Conservation (phyloP, 37 sponge, comb jelly and placozoan genomes). For the Cladorhizidae sp. region DNA sequence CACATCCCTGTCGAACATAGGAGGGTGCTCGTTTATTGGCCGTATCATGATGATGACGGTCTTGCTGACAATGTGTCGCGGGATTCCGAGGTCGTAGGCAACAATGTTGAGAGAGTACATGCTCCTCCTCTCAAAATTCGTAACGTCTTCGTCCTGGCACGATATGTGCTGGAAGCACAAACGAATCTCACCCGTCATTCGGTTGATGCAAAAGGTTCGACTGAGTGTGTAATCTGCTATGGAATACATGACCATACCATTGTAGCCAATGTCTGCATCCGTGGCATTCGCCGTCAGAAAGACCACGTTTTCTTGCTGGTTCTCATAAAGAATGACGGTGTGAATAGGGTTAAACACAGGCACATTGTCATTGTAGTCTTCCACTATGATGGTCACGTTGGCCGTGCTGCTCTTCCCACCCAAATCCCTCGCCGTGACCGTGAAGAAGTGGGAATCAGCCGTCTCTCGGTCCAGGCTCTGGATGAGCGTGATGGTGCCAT, state of each 20-base stretch:
- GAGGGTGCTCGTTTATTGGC: slow-evolving; percentile 58
- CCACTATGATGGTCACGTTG: slow-evolving; percentile 22
- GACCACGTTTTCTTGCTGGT: background rate
- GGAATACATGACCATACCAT: slow-evolving; percentile 31
- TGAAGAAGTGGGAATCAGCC: slow-evolving; percentile 13
- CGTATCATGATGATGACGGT: slow-evolving; percentile 23
- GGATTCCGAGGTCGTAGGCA: slow-evolving; percentile 41
- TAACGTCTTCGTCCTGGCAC: background rate
- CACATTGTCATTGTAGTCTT: slow-evolving; percentile 49
- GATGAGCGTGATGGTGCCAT: slow-evolving; percentile 30
- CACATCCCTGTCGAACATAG: slow-evolving; percentile 26
- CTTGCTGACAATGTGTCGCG: slow-evolving; percentile 31
- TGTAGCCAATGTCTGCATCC: slow-evolving; percentile 45
- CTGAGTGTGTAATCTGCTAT: slow-evolving; percentile 18
- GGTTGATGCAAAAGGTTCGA: slow-evolving; percentile 22
- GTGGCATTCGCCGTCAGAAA: slow-evolving; percentile 32
- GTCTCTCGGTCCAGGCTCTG: slow-evolving; percentile 53
- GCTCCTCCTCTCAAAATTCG: slow-evolving; percentile 33
- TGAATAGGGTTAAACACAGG: slow-evolving; percentile 26
- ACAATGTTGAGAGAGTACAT: slow-evolving; percentile 23
- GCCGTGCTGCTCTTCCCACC: slow-evolving; percentile 1
- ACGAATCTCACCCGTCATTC: slow-evolving; percentile 8
- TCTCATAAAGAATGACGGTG: slow-evolving; percentile 33
- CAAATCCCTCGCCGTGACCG: slow-evolving; percentile 46
- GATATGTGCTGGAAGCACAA: background rate